Evolutionary conservation across 2,888 invertebrate species (phyloP).

Genomic region (Hybos culiciformis): DNA sequence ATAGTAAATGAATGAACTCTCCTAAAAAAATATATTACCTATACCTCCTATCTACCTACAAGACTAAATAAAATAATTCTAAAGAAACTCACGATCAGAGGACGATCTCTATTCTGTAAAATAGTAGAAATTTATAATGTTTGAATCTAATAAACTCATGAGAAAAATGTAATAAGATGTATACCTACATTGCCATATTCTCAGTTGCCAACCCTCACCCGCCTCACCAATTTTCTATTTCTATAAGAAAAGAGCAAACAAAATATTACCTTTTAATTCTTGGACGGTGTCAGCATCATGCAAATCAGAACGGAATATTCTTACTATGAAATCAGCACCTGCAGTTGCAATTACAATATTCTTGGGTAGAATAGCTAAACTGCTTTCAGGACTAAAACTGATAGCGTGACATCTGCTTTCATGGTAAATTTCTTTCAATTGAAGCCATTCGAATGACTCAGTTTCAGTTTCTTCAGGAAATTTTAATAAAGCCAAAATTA

Average conservation of each 20-base stretch:
- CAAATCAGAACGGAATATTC: conserved; percentile 43
- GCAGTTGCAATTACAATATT: conserved; percentile 36
- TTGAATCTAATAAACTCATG: no score
- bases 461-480: conserved; percentile 43
- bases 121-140: no score
- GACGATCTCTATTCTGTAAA: no score
- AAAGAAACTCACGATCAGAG: no score
- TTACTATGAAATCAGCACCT: conserved; percentile 42
- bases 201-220: no score
- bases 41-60: no score
- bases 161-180: no score
- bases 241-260: no score
- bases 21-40: no score
- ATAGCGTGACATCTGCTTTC: conserved; percentile 42
- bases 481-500: conserved; percentile 41
- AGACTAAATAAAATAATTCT: no score
- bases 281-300: conserved; percentile 34
- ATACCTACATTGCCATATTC: no score
- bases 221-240: background rate
- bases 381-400: conserved; percentile 48
- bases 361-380: conserved; percentile 43
- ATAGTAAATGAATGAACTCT: no score
- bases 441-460: conserved; percentile 40
- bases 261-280: conserved; percentile 32
- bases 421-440: conserved; percentile 42